Conservation (phyloP, 2,797 vertebrate genomes). For the Danio choprae region DNA sequence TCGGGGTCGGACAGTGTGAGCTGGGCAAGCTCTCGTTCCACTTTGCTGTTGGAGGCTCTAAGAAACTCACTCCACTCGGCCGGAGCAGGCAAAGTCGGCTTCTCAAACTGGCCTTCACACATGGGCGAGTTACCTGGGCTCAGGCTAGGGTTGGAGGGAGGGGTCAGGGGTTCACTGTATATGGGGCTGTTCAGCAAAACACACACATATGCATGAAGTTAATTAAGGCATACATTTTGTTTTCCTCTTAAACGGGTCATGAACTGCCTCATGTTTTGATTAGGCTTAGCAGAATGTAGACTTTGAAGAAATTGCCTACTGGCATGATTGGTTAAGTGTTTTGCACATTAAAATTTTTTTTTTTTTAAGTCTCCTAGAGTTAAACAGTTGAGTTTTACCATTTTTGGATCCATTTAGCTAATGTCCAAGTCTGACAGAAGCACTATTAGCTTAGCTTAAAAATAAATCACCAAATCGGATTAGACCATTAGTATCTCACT, state of each 20-base stretch:
- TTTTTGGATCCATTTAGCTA: no score
- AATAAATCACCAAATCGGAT: no score
- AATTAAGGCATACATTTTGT: not conserved
- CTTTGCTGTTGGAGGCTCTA: constrained; percentile 95
- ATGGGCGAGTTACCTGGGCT: constrained; percentile 90
- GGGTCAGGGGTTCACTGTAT: constrained; percentile 91
- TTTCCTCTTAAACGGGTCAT: not conserved
- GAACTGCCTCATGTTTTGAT: no score
- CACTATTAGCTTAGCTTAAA: no score
- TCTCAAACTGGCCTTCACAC: constrained; percentile 87
- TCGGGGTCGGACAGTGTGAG: constrained; percentile 97
- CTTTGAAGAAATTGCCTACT: no score
- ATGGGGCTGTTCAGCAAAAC: constrained; percentile 81
- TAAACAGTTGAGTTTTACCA: no score
- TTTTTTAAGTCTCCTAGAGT: no score
- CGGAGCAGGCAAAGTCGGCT: constrained; percentile 88
- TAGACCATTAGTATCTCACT: no score
- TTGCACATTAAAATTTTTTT: no score
- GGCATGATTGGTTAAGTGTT: no score
- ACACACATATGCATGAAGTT: constrained; percentile 8
- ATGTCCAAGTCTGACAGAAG: no score
- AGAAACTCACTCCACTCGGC: constrained; percentile 98
- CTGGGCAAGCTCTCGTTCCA: constrained; percentile 97
- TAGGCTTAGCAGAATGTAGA: no score
- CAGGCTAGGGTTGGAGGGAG: constrained; percentile 92